phyloP scores from a whole-genome alignment of 2,797 vertebrate genomes.

The Remorina albescens region DNA sequence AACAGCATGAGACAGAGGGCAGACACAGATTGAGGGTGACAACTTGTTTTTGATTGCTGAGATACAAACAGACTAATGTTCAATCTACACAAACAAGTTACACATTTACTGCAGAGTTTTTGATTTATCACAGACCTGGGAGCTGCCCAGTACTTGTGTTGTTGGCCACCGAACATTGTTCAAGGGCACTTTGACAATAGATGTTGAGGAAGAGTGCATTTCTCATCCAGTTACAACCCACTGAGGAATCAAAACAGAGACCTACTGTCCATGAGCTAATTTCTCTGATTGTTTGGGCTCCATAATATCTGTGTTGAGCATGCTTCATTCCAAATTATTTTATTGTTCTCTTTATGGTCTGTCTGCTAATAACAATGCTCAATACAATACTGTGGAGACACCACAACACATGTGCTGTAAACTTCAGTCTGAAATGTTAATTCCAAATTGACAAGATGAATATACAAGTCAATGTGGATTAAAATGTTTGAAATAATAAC shows the following conservation, averaged over 20 bases:
- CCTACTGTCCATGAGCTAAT: slow-evolving; percentile 60
- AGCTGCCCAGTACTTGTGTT: slow-evolving; percentile 76
- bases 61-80: slow-evolving; percentile 65
- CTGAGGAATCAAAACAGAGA: slow-evolving; percentile 65
- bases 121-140: slow-evolving; percentile 80
- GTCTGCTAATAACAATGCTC: slow-evolving; percentile 44
- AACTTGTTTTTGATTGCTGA: slow-evolving; percentile 56
- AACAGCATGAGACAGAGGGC: slow-evolving; percentile 12
- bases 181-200: slow-evolving; percentile 79
- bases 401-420: slow-evolving; percentile 25
- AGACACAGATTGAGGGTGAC: slow-evolving; percentile 39
- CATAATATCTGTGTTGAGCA: slow-evolving; percentile 51
- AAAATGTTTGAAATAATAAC: slow-evolving; percentile 17
- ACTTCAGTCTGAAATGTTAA: slow-evolving; percentile 30
- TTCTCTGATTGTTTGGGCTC: slow-evolving; percentile 71
- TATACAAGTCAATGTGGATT: slow-evolving; percentile 2
- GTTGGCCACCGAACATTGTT: slow-evolving; percentile 79
- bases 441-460: slow-evolving; percentile 35
- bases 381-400: slow-evolving; percentile 26
- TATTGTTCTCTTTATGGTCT: slow-evolving; percentile 58
- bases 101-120: slow-evolving; percentile 78
- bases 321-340: slow-evolving; percentile 65
- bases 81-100: slow-evolving; percentile 75
- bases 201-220: slow-evolving; percentile 70
- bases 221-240: slow-evolving; percentile 69